A percentile compares a stretch with the other conserved stretches of the same genome.
Evolutionary conservation across 2,888 invertebrate species (phyloP).

Genomic region (Pteria penguin): DNA sequence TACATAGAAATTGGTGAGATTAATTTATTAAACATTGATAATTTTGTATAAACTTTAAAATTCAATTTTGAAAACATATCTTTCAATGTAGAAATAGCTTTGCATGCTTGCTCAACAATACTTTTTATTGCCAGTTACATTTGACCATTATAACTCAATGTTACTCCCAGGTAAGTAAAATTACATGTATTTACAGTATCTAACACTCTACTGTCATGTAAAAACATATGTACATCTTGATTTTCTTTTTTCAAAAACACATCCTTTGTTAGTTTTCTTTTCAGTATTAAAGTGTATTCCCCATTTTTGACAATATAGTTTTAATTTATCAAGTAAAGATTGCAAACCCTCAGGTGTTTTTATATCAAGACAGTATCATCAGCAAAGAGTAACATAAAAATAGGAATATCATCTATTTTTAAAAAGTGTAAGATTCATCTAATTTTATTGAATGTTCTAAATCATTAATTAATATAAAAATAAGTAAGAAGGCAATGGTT

Average conservation of each 20-base stretch:
- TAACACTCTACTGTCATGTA: background rate
- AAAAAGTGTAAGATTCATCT: background rate
- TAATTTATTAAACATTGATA: background rate
- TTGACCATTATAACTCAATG: conserved; percentile 12
- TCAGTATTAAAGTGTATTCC: background rate
- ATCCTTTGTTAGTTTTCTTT: background rate
- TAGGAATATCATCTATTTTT: background rate
- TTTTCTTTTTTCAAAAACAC: conserved; percentile 1
- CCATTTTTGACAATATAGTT: conserved; percentile 8
- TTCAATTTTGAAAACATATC: background rate
- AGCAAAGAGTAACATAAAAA: conserved; percentile 8
- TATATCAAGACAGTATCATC: conserved; percentile 6
- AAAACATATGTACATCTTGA: background rate
- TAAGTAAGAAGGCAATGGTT: conserved; percentile 1
- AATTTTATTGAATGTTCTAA: background rate
- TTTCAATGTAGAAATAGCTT: conserved; percentile 8
- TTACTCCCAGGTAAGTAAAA: conserved; percentile 27
- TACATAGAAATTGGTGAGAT: background rate
- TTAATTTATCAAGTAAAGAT: background rate
- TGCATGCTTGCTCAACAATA: conserved; percentile 3
- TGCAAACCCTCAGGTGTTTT: conserved; percentile 11
- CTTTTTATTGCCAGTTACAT: conserved; percentile 7
- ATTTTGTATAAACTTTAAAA: background rate
- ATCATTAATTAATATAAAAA: conserved; percentile 20
- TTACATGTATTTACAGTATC: conserved; percentile 3